phyloP scores from a whole-genome alignment of 2,113 vertebrate genomes.

The Geococcyx californianus region DNA sequence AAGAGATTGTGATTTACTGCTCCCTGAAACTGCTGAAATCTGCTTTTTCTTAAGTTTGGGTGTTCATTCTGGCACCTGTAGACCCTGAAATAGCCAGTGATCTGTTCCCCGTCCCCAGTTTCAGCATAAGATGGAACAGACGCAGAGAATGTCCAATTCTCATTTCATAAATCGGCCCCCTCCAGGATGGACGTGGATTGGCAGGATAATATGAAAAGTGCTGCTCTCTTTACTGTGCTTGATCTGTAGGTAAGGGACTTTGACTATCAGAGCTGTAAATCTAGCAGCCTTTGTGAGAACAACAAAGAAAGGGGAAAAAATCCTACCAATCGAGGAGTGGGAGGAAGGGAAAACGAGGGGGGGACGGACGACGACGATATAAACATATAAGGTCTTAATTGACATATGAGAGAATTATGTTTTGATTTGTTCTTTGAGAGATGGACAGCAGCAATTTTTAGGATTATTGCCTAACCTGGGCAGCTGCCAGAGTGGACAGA shows the following conservation, averaged over 20 bases:
- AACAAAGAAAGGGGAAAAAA: neutral
- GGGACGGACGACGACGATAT: too few species aligned
- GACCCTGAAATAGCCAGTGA: neutral
- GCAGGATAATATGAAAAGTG: neutral
- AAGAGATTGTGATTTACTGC: neutral
- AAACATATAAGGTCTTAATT: neutral
- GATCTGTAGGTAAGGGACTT: neutral
- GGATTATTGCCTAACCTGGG: neutral
- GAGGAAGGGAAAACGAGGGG: too few species aligned
- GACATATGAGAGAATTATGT: neutral
- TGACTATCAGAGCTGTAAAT: neutral
- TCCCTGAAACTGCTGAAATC: neutral
- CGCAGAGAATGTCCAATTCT: neutral
- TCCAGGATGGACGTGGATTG: neutral
- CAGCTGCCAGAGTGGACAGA: neutral
- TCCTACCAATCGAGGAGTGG: neutral
- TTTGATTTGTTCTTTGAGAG: neutral
- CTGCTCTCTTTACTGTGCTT: neutral
- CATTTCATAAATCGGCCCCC: neutral
- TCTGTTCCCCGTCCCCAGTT: neutral
- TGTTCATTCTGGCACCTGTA: neutral
- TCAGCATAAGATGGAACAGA: neutral
- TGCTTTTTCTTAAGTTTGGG: neutral
- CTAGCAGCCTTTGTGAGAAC: neutral
- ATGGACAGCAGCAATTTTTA: neutral